Base-by-base conservation (phyloP, 2,888 invertebrate species). In the Drosophila niveifrons region DNA sequence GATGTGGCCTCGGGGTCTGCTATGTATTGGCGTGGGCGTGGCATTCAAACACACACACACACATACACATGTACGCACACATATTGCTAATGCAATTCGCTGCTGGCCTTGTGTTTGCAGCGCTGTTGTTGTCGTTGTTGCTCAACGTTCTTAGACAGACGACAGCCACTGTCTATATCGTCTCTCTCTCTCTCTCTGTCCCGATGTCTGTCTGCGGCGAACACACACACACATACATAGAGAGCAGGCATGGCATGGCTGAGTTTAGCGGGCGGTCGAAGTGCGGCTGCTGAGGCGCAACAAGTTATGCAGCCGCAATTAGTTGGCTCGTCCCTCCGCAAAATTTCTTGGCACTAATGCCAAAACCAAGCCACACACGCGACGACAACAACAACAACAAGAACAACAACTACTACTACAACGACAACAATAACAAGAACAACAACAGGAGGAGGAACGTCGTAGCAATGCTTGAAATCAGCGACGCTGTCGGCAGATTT, bases 301-400 rank as follows among this genome's bases (percentile, higher is more conserved):
- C 83, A 84, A 87, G 83, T 84, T 88, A 79, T 82, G 80, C 76
- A 75, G 83, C 86, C 86, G 80, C 88, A 88, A 88, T 86, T 88
- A 85, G 85, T 85, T 80, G 86, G 72, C 83, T 73, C 74, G 65
- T 74, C 74, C 80, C 75, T 69, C 72, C 65, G 65, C 79, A 68
- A 81, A 85, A 85, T 85, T 85, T 85, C 85, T 85, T 85, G 85
- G 85, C 88, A 85, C 86, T 75, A 83, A 83, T 82, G 85, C 85
- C 88, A 85, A 85, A 86, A 88, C 85, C 64, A 79, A 86, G 80
- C 78, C 83, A 72, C 78, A 78, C 74, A 75, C 63, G 64, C 86
- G 53, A 58, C 66, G 43, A 59, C 61, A 65, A 48, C 55, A 55
- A 7, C 66, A 61, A 34, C 41, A 28, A 31, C 36, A 18, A 13